Base-by-base conservation (phyloP, 2,113 vertebrate species). In the Eclectus roratus region DNA sequence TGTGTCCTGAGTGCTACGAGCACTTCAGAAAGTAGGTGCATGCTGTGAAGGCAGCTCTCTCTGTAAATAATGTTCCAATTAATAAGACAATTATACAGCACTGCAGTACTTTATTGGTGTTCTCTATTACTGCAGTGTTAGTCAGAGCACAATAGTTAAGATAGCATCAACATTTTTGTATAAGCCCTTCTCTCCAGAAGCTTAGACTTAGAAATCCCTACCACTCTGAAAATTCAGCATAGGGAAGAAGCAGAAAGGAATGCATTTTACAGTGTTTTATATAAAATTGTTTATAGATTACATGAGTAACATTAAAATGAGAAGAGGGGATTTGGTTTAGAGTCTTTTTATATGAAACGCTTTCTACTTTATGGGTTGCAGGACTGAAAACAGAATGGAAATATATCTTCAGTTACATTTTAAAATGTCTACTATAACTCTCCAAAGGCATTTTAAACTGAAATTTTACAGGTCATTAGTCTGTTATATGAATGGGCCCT, bases 31-130 rank as follows among this genome's bases (percentile, higher is more conserved):
- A 97, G 95, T 87, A 96, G 87, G 77, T 72, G 71, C 96, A 92
- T 94, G 95, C 96, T 97, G 96, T 91, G 96, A 91, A 95, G 91
- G 80, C 94, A 93, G 83, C 55, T 93, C 85, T 80, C 46, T 87
- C 89, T 73, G 91, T 96, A 98, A 97, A 93, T 95, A 96, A 96
- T 91, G 83, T 77, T 79, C 92, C 96, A 96, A 89, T 97, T 97
- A 97, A 93, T 97, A 97, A 84, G 94, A 80, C 91, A 95, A 97
- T 90, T 97, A 93, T 91, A 64, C 91, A 95, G 94, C 85, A 55
- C 28, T 66, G 82, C 74, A 87, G 80, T 58, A 71, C 63, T 87
- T 97, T 95, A 93, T 96, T 95, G 88, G 66, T 87, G 86, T 56
- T 82, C 93, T 94, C 80, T 80, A 37, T 92, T 88, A 77, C 89